Evolutionary conservation across 1,140 invertebrate genomes (phyloP).

Genomic region (Daktulosphaira vitifoliae): DNA sequence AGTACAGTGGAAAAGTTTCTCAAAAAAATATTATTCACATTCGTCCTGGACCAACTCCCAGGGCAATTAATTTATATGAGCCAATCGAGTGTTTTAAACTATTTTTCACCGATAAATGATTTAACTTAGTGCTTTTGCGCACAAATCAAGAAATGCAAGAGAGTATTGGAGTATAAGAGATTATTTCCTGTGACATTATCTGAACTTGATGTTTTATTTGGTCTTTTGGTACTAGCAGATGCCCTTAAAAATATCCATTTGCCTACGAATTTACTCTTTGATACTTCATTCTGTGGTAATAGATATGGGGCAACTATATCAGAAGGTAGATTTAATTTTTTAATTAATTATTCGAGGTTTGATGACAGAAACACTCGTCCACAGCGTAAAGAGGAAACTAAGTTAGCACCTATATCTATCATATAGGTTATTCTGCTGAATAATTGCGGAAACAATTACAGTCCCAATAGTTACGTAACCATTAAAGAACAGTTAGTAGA

Average conservation of each 20-base stretch:
- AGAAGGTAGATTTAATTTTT: slow-evolving; percentile 41
- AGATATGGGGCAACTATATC: slow-evolving; percentile 41
- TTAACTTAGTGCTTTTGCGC: neutral
- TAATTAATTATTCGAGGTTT: slow-evolving; percentile 42
- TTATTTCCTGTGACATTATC: slow-evolving; percentile 18
- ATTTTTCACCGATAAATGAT: neutral
- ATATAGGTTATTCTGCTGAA: slow-evolving; percentile 38
- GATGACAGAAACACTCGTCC: slow-evolving; percentile 40
- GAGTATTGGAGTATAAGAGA: neutral
- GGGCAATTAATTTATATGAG: neutral
- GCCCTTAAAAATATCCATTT: slow-evolving; percentile 40
- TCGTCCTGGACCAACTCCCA: neutral
- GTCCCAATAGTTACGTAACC: slow-evolving; percentile 37
- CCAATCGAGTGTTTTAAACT: slow-evolving; percentile 1
- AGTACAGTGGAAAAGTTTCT: too few species aligned
- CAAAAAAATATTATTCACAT: slow-evolving; percentile 3
- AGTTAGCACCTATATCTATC: slow-evolving; percentile 38
- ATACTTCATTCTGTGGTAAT: slow-evolving; percentile 36
- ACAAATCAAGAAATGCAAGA: slow-evolving; percentile 1
- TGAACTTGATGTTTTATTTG: slow-evolving; percentile 38
- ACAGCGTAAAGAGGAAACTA: slow-evolving; percentile 36
- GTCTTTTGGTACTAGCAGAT: slow-evolving; percentile 37
- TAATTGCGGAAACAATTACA: slow-evolving; percentile 39
- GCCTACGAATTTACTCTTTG: slow-evolving; percentile 37
- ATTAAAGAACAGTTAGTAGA: slow-evolving; percentile 43